A percentile compares a stretch with the other conserved stretches of the same genome.
Conservation (phyloP, 2,888 invertebrate genomes). For the Drosophila neonasuta region DNA sequence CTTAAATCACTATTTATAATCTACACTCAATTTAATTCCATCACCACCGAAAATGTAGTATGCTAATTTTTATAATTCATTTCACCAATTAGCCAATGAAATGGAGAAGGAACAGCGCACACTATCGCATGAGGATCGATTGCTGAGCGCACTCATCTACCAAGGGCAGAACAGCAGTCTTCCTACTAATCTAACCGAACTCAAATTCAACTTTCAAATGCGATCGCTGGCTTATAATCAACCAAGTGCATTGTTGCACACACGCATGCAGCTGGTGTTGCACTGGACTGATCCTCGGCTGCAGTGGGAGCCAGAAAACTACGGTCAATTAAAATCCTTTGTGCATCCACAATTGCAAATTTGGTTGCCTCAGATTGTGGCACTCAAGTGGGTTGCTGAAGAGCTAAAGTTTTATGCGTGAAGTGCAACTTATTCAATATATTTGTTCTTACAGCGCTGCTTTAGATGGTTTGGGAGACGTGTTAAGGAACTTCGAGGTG, state of each 20-base stretch:
- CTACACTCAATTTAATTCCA: too few species aligned
- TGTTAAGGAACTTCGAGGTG: conserved; percentile 58
- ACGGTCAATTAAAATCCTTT: conserved; percentile 82
- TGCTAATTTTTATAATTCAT: too few species aligned
- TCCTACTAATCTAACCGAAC: conserved; percentile 65
- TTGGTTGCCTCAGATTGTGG: conserved; percentile 75
- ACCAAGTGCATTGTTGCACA: conserved; percentile 67
- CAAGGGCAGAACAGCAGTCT: conserved; percentile 82
- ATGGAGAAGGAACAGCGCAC: conserved; percentile 66
- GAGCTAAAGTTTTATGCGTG: background rate
- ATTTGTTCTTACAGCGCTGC: conserved; percentile 60
- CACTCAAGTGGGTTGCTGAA: conserved; percentile 67
- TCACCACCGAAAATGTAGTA: too few species aligned
- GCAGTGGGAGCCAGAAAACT: conserved; percentile 85
- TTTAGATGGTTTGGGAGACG: conserved; percentile 55
- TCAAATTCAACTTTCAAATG: conserved; percentile 76
- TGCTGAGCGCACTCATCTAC: conserved; percentile 83
- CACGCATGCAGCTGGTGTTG: conserved; percentile 81
- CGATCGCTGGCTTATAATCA: conserved; percentile 75
- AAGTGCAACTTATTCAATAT: background rate
- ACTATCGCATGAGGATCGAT: conserved; percentile 83
- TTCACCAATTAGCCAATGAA: conserved; percentile 58
- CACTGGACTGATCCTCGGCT: conserved; percentile 86
- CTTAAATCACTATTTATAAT: too few species aligned
- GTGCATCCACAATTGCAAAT: conserved; percentile 62